Conservation (phyloP, 2,888 invertebrate genomes). For the Galeruca laticollis region DNA sequence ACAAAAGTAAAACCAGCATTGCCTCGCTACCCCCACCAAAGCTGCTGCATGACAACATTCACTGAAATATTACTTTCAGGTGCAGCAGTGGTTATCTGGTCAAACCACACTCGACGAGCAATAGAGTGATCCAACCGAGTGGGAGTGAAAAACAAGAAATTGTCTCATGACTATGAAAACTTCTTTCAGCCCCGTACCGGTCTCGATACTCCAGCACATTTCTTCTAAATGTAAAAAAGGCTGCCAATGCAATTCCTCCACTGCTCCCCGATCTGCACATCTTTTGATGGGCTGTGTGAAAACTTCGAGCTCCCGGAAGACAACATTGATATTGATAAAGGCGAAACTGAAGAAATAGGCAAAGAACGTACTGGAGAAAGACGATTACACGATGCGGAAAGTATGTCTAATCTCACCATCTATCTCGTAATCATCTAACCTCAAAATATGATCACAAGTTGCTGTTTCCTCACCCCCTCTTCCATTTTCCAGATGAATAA, state of each 20-base stretch:
- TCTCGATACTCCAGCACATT: neutral
- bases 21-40: neutral
- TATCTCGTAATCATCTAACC: constrained; percentile 7
- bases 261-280: no score
- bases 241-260: neutral
- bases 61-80: neutral
- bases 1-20: neutral
- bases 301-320: neutral
- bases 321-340: neutral
- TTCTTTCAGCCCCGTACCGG: neutral
- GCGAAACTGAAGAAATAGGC: constrained; percentile 8
- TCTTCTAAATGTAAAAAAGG: neutral
- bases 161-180: neutral
- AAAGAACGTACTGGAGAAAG: constrained; percentile 5
- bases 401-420: neutral
- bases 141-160: no score
- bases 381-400: constrained; percentile 7
- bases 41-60: no score
- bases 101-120: neutral
- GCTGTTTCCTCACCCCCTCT: constrained; percentile 4
- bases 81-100: neutral
- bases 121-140: no score
- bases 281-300: neutral
- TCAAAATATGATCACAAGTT: constrained; percentile 8
- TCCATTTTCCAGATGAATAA: constrained; percentile 29